Base-by-base conservation (phyloP, 2,113 vertebrate species). In the Silurus meridionalis region DNA sequence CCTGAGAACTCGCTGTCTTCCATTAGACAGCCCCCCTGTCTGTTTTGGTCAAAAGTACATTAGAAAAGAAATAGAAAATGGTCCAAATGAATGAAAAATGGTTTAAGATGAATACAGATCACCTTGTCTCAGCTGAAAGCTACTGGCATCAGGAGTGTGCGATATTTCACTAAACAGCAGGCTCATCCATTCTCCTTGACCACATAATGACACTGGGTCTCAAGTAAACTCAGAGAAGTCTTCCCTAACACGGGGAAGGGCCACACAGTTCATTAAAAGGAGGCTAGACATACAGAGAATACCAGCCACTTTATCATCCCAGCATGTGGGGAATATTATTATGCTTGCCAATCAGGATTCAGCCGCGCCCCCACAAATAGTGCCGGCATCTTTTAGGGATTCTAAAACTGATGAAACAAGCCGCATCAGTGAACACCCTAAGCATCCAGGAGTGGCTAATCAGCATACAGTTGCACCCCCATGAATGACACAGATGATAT, bases 391-490 rank as follows among this genome's bases (percentile, higher is more conserved):
- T 63, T 52, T 57, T 78, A 14, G 17, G 75, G 23, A 57, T 57
- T 28, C 57, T 48, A 61, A 17, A 63, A 80, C 17, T 61, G 79
- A 63, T 61, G 57, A 80, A 48, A 37, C 80, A 81, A 50, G 80
- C 37, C 6, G 37, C 80, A 50, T 81, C 37, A 81, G n/a, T 64
- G 58, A 81, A 50, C 60, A 63, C 60, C 19, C 37, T 48, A 6
- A 10, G 28, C 58, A 63, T 80, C 57, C 13, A 15, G 46, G 64
- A 52, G 80, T 64, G 21, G 46, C 19, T 64, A 82, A 82, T 82
- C 60, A 82, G 60, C 60, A 82, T 82, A 64, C 80, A 64, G 60
- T 23, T 82, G 61, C 63, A 66, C 48, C 23, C 3, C 21, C 8
- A 17, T 15, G 7, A 79, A 57, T 57, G 75, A 2, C 75, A 78